These are phyloP conservation scores for Drepana falcataria DNA, from an alignment of 2,888 invertebrate genomes.

Conservation along the genomic window DNA sequence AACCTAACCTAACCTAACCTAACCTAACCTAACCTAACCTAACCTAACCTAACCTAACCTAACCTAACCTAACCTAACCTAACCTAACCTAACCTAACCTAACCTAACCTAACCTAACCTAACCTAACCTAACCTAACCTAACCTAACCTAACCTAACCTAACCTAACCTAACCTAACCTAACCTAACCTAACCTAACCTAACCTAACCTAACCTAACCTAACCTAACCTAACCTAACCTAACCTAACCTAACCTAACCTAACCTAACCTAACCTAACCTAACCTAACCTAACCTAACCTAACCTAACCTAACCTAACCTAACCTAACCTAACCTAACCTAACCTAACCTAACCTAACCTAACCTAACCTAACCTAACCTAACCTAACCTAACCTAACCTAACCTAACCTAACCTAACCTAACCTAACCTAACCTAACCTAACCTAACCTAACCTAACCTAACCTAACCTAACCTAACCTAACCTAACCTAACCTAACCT, in stretches of 20 bases:
- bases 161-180: constrained; percentile 10
- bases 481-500: constrained; percentile 21
- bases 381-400: constrained; percentile 18
- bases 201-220: constrained; percentile 12
- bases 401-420: constrained; percentile 15
- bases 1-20: constrained; percentile 15
- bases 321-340: constrained; percentile 19
- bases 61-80: constrained; percentile 17
- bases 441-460: constrained; percentile 15
- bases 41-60: constrained; percentile 8
- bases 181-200: constrained; percentile 13
- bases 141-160: constrained; percentile 7
- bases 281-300: constrained; percentile 16
- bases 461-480: constrained; percentile 20
- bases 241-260: constrained; percentile 15
- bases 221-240: constrained; percentile 12
- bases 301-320: constrained; percentile 20
- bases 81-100: constrained; percentile 16
- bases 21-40: constrained; percentile 12
- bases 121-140: constrained; percentile 1
- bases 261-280: constrained; percentile 19
- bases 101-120: constrained; percentile 14
- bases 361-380: constrained; percentile 17
- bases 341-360: constrained; percentile 17
- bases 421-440: constrained; percentile 15